Conservation (phyloP, 2,888 invertebrate species). For the Didymodactylos carnosus region DNA sequence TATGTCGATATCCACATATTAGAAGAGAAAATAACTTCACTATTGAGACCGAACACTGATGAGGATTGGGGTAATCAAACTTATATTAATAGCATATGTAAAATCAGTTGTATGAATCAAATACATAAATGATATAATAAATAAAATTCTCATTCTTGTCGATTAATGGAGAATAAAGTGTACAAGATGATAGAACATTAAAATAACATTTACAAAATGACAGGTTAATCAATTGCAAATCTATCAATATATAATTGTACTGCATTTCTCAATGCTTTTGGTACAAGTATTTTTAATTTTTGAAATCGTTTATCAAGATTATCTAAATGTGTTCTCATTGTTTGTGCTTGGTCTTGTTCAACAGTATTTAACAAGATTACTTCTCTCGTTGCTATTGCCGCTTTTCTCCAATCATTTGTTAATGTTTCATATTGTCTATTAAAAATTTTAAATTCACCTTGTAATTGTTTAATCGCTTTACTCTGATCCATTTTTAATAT, state of each 20-base stretch:
- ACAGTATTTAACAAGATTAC: background rate
- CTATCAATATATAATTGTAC: background rate
- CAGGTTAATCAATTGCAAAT: background rate
- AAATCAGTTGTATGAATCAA: too few species aligned
- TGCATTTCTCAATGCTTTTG: background rate
- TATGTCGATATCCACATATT: too few species aligned
- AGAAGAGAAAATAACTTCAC: too few species aligned
- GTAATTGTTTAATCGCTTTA: background rate
- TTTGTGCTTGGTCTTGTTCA: background rate
- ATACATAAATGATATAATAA: too few species aligned
- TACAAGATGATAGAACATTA: too few species aligned
- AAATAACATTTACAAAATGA: too few species aligned
- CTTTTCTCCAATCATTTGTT: background rate
- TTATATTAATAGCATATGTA: too few species aligned
- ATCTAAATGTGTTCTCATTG: background rate
- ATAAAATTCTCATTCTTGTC: too few species aligned
- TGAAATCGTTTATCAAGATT: background rate
- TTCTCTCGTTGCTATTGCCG: background rate
- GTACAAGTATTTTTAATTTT: background rate
- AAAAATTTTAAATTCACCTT: background rate
- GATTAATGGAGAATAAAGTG: too few species aligned
- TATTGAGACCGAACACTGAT: too few species aligned
- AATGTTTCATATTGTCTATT: background rate
- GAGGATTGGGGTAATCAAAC: too few species aligned
- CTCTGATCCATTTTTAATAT: background rate